phyloP scores from a whole-genome alignment of 2,888 invertebrate genomes.

The Cephus pygmeus region DNA sequence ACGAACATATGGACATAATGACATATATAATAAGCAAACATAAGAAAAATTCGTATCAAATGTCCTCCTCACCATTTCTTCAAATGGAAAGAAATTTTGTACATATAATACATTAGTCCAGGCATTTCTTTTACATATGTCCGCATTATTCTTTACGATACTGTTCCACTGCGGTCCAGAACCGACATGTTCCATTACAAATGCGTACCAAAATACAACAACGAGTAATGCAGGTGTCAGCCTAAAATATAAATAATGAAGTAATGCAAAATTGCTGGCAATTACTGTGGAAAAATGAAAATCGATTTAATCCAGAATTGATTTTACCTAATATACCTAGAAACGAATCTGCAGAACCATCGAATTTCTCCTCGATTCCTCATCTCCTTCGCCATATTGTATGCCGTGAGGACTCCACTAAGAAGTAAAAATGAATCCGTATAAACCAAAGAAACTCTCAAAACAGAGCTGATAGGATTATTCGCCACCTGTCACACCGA shows the following conservation, averaged over 20 bases:
- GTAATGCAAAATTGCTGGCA: conserved; percentile 24
- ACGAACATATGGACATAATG: background rate
- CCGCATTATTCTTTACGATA: conserved; percentile 72
- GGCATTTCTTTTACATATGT: conserved; percentile 74
- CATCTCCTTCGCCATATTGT: conserved; percentile 71
- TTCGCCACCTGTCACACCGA: conserved; percentile 67
- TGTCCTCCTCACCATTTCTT: conserved; percentile 72
- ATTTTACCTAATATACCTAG: conserved; percentile 73
- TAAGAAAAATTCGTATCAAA: conserved; percentile 3
- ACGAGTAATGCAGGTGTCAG: conserved; percentile 74
- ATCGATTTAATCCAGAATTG: background rate
- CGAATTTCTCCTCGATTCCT: conserved; percentile 69
- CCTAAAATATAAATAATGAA: conserved; percentile 56
- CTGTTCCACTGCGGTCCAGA: conserved; percentile 77
- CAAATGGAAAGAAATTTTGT: conserved; percentile 77
- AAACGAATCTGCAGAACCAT: conserved; percentile 70
- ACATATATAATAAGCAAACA: background rate
- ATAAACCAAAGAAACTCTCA: conserved; percentile 74
- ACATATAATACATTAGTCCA: conserved; percentile 77
- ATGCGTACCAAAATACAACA: conserved; percentile 75
- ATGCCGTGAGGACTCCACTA: conserved; percentile 75
- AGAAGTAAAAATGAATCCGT: conserved; percentile 77
- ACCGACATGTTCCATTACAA: conserved; percentile 74
- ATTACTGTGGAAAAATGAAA: conserved; percentile 23
- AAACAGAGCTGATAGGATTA: conserved; percentile 71